Percentiles rank a stretch among this genome's conserved stretches.
Conservation (phyloP, 2,888 invertebrate genomes). For the Pteria penguin region DNA sequence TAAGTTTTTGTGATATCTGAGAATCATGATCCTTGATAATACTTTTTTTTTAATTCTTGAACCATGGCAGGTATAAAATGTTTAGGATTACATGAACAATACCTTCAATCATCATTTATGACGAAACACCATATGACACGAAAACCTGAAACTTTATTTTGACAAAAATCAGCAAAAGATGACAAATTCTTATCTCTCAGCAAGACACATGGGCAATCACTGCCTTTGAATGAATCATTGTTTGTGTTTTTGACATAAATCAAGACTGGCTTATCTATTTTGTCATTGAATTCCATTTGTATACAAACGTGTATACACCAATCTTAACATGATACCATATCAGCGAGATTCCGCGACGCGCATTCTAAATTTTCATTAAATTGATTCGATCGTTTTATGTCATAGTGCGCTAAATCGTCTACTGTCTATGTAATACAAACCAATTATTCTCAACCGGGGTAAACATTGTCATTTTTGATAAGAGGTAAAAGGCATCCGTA, state of each 20-base stretch:
- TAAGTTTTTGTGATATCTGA: no score
- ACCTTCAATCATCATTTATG: no score
- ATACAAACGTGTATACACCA: neutral
- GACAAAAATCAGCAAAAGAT: no score
- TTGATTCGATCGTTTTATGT: neutral
- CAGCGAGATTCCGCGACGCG: neutral
- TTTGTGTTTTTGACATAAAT: neutral
- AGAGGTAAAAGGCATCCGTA: neutral
- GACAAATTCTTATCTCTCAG: no score
- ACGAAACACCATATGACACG: no score
- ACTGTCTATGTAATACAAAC: neutral
- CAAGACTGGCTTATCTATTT: neutral
- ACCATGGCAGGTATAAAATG: no score
- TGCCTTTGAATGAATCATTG: no score
- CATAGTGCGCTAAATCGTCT: neutral
- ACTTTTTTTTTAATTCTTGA: no score
- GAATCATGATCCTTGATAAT: no score
- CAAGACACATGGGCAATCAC: no score
- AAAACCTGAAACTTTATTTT: no score
- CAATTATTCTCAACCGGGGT: neutral
- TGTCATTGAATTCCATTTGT: neutral
- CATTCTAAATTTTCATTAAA: neutral
- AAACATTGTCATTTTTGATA: neutral
- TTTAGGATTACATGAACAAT: no score
- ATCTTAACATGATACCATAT: neutral